Percentiles rank a stretch among this genome's conserved stretches.
Conservation (phyloP, 2,797 vertebrate species). For the Vireo griseus region DNA sequence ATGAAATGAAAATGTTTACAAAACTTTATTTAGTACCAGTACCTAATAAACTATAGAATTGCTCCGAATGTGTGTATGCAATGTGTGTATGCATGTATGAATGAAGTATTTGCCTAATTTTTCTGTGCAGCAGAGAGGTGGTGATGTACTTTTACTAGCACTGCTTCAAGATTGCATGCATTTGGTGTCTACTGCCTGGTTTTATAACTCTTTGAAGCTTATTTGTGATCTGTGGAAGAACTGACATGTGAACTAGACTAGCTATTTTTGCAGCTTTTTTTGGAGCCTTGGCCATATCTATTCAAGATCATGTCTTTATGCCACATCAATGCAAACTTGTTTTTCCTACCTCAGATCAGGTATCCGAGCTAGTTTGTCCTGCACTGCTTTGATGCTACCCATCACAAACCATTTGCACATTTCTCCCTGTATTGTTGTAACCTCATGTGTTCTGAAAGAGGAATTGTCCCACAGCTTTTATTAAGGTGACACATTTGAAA, state of each 20-base stretch:
- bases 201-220: conserved; percentile 39
- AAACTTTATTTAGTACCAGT: conserved; percentile 5
- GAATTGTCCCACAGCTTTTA: background rate
- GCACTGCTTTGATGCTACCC: background rate
- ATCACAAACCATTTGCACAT: background rate
- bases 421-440: background rate
- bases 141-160: background rate
- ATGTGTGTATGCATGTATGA: background rate
- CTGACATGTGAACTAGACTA: background rate
- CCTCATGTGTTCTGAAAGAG: background rate
- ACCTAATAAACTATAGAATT: background rate
- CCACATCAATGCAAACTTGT: background rate
- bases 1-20: conserved; percentile 50
- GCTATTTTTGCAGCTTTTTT: conserved; percentile 12
- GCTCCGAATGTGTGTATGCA: background rate
- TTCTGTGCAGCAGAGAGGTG: background rate
- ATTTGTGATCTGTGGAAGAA: background rate
- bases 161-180: background rate
- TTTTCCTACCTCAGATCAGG: background rate
- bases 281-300: background rate
- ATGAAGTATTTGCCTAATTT: background rate
- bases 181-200: conserved; percentile 1
- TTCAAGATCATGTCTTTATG: background rate
- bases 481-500: background rate
- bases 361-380: background rate